Conservation (phyloP, 2,797 vertebrate species). For the Tiaroga cobitis region DNA sequence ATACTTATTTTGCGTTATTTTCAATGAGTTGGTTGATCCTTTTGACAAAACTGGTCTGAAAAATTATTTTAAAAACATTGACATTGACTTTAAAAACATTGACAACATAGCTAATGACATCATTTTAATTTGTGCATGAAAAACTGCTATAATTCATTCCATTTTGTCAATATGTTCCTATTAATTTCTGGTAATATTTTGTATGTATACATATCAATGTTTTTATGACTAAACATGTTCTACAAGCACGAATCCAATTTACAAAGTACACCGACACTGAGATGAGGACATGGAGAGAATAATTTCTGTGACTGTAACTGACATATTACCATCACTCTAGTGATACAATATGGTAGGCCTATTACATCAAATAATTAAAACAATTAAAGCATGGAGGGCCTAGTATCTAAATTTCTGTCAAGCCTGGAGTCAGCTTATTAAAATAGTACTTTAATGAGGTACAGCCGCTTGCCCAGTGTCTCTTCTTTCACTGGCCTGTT, state of each 20-base stretch:
- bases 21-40: background rate
- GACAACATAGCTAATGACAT: no score
- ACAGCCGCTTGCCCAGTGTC: conserved; percentile 56
- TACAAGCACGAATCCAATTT: conserved; percentile 69
- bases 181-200: background rate
- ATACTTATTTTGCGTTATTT: background rate
- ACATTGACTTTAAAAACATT: background rate
- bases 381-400: conserved; percentile 71
- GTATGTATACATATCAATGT: background rate
- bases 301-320: conserved; percentile 65
- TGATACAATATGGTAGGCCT: conserved; percentile 68
- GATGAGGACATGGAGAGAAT: conserved; percentile 42
- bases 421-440: conserved; percentile 70
- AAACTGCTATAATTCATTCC: background rate
- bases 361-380: conserved; percentile 78
- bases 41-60: background rate
- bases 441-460: conserved; percentile 73
- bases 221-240: conserved; percentile 60
- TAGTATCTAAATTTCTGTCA: conserved; percentile 71
- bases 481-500: conserved; percentile 52
- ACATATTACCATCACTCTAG: conserved; percentile 63
- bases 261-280: conserved; percentile 39
- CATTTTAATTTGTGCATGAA: background rate
- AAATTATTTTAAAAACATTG: background rate
- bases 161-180: background rate